These are phyloP conservation scores for Trematocara marginatum DNA, from an alignment of 2,113 vertebrate genomes.

Conservation along the genomic window DNA sequence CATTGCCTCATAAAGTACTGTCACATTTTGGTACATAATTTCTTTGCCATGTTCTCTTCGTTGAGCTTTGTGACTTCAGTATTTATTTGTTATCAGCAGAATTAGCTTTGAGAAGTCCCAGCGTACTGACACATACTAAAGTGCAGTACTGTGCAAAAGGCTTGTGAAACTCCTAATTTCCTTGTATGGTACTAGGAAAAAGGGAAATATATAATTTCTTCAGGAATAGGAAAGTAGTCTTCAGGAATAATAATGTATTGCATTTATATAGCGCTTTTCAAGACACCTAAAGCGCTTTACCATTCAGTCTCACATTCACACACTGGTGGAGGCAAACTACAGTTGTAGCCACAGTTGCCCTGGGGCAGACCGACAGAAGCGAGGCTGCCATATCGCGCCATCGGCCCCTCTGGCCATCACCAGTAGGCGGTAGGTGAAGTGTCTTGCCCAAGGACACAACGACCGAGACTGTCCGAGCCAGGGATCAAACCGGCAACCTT, in stretches of 20 bases:
- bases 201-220: background rate
- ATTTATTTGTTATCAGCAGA: background rate
- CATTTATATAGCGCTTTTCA: too few species aligned
- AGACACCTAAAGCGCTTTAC: too few species aligned
- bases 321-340: too few species aligned
- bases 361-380: too few species aligned
- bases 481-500: too few species aligned
- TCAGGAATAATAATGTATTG: background rate
- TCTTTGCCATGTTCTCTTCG: background rate
- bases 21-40: background rate
- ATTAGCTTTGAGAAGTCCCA: background rate
- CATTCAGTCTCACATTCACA: too few species aligned
- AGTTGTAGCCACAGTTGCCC: too few species aligned
- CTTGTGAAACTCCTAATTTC: background rate
- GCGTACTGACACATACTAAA: background rate
- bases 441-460: too few species aligned
- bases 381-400: too few species aligned
- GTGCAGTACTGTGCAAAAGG: background rate
- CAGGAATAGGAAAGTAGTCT: background rate
- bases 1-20: background rate
- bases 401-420: too few species aligned
- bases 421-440: too few species aligned
- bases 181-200: background rate
- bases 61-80: background rate
- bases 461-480: too few species aligned